These are phyloP conservation scores for Pseudomyrmex concolor DNA, from an alignment of 1,140 invertebrate genomes.

Conservation along the genomic window DNA sequence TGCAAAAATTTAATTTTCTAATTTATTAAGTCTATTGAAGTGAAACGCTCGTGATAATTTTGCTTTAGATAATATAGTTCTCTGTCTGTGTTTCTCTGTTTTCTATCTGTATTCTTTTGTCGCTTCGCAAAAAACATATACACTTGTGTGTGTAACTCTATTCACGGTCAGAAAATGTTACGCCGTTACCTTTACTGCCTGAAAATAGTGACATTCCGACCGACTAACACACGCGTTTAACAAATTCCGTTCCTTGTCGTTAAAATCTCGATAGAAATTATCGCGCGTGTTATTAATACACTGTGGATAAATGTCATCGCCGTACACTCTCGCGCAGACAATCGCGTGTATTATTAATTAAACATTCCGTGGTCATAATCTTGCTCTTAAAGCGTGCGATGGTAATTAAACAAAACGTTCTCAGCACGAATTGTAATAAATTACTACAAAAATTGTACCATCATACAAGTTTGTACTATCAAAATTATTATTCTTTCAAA, in stretches of 20 bases:
- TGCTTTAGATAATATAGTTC: neutral
- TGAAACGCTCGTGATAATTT: neutral
- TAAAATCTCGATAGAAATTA: constrained; percentile 48
- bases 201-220: constrained; percentile 21
- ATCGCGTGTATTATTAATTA: constrained; percentile 33
- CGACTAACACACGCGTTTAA: constrained; percentile 44
- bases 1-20: neutral
- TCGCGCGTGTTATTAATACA: constrained; percentile 42
- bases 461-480: neutral
- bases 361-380: constrained; percentile 34
- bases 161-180: constrained; percentile 5
- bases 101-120: neutral
- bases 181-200: constrained; percentile 26
- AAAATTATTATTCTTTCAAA: neutral
- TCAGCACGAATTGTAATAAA: constrained; percentile 18
- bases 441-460: constrained; percentile 4
- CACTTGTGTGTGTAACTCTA: neutral
- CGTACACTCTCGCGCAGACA: neutral
- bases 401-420: constrained; percentile 43
- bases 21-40: neutral
- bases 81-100: neutral
- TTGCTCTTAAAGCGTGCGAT: constrained; percentile 31
- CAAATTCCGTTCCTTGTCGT: constrained; percentile 29
- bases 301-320: constrained; percentile 25
- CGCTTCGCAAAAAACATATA: neutral